phyloP scores from a whole-genome alignment of 30 jellyfish, hydroid and myxozoan species.

The Mastigias papua region DNA sequence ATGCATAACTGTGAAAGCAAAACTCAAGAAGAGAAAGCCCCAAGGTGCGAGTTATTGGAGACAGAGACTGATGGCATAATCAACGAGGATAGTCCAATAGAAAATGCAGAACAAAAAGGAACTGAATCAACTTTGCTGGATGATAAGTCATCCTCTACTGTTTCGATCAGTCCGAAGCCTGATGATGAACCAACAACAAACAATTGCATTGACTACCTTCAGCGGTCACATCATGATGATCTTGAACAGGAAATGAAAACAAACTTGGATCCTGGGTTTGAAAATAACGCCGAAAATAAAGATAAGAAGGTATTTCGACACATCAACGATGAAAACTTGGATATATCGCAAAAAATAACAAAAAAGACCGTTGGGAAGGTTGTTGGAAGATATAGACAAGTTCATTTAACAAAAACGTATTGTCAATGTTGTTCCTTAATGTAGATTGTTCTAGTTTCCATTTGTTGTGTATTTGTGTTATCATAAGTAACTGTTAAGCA shows the following conservation, averaged over 20 bases:
- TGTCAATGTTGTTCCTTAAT: slow-evolving; percentile 72
- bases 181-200: background rate
- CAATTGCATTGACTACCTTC: too few relatives aligned
- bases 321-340: slow-evolving; percentile 35
- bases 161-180: background rate
- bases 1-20: background rate
- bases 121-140: background rate
- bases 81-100: background rate
- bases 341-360: slow-evolving; percentile 53
- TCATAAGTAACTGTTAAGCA: too few relatives aligned
- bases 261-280: slow-evolving; percentile 8
- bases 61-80: background rate
- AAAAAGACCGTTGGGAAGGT: slow-evolving; percentile 65
- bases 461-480: too few relatives aligned
- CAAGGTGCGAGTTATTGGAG: background rate
- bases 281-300: slow-evolving; percentile 22
- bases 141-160: background rate
- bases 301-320: slow-evolving; percentile 20
- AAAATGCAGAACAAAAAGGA: background rate
- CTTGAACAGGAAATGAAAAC: background rate
- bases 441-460: too few relatives aligned
- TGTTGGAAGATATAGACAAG: slow-evolving; percentile 69
- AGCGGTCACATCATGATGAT: background rate
- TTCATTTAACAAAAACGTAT: slow-evolving; percentile 60
- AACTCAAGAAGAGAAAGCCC: background rate